Evolutionary conservation across 1,140 invertebrate genomes (phyloP), one percentile per base, ranked within the genome.

Genomic region (Ctenoplectra terminalis): DNA sequence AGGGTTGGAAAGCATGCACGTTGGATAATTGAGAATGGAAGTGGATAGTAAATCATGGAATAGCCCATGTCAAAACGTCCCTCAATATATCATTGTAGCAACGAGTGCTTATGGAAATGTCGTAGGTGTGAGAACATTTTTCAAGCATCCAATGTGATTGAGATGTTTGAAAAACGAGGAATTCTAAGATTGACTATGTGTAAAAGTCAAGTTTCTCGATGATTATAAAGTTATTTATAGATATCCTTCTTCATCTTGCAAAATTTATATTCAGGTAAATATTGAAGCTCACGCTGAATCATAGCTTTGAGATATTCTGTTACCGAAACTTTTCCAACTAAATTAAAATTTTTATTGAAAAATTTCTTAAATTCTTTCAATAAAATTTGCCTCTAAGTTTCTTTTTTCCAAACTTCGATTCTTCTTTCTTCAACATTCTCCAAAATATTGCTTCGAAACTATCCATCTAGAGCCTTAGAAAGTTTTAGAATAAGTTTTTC

Each of bases 91-190:
- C 46, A 69, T 69, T 69, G 29, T 31, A 52, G 31, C 17, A 31
- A 69, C 11, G 63, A 66, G 66, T n/a, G 46, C 48, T 50, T 69
- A 69, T 52, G 66, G 46, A 69, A 69, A 69, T 69, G 26, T 69
- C 29, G 66, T 52, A 50, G 29, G 66, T 69, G 29, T 69, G 66
- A 69, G 66, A 69, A 69, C 50, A 52, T 69, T 50, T 29, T 52
- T 34, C 0, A 46, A 6, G 20, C 48, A 29, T 50, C 48, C 9
- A 15, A 11, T 17, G 40, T 69, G 66, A 69, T 69, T 69, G 66
- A 69, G 66, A 69, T 52, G 31, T 69, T 52, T 69, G 66, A 69
- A 52, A 69, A 69, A 69, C 29, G 31, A 69, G 46, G 48, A 69
- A 4, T 31, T 23, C 46, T 3, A 34, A n/a, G 29, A 69, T 69